Percentiles rank a stretch among this genome's conserved stretches.
phyloP scores from a whole-genome alignment of 2,888 invertebrate genomes.

The Trilocha varians region DNA sequence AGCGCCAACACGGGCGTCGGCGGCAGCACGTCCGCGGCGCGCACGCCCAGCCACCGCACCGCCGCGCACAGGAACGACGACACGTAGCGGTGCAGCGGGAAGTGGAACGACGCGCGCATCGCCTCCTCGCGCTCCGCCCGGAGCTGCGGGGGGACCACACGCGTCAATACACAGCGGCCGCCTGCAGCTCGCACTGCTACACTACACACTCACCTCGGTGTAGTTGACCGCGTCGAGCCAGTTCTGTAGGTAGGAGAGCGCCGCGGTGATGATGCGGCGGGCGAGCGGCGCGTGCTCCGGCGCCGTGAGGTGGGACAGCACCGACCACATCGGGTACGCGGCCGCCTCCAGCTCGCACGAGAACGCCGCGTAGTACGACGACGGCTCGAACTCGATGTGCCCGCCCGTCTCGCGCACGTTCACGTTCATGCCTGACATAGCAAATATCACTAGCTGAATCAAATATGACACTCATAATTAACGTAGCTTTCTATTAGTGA shows the following conservation, averaged over 20 bases:
- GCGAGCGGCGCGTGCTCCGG: slow-evolving; percentile 82
- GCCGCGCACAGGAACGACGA: slow-evolving; percentile 79
- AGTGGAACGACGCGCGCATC: slow-evolving; percentile 94
- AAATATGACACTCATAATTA: not conserved
- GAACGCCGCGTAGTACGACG: slow-evolving; percentile 97
- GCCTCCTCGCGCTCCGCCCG: slow-evolving; percentile 71
- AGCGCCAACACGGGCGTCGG: slow-evolving; percentile 83
- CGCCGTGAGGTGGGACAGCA: slow-evolving; percentile 89
- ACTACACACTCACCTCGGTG: slow-evolving; percentile 65
- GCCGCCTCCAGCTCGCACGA: slow-evolving; percentile 97
- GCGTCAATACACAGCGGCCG: not conserved
- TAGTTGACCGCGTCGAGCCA: slow-evolving; percentile 92
- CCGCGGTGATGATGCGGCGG: slow-evolving; percentile 82
- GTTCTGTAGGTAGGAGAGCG: slow-evolving; percentile 84
- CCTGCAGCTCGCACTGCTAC: slow-evolving; percentile 75
- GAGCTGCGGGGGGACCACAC: not conserved
- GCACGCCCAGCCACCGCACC: slow-evolving; percentile 83
- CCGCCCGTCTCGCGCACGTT: slow-evolving; percentile 91
- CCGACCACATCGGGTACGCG: slow-evolving; percentile 98
- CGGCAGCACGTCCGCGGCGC: slow-evolving; percentile 85
- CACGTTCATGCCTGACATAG: slow-evolving; percentile 91
- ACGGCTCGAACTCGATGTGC: slow-evolving; percentile 97
- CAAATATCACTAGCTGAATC: not conserved
- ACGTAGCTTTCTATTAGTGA: too few relatives aligned
- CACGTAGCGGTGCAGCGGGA: slow-evolving; percentile 96